Percentiles rank a stretch among this genome's conserved stretches.
phyloP scores from a whole-genome alignment of 2,888 invertebrate species.

The Itoplectis maculator region DNA sequence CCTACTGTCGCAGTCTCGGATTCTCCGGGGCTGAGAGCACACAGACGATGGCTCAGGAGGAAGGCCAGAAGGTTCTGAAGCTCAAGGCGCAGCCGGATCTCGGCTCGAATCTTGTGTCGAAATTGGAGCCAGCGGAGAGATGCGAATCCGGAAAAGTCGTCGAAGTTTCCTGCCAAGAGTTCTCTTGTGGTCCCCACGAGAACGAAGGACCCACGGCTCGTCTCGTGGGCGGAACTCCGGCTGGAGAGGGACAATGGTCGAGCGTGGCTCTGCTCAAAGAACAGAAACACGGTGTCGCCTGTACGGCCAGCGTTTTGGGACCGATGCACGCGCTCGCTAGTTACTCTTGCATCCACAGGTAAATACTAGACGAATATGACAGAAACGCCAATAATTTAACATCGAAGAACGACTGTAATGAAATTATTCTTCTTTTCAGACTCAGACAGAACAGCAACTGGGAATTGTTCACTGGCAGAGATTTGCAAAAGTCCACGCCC shows the following conservation, averaged over 20 bases:
- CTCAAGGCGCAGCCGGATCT: conserved; percentile 78
- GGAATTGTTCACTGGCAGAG: conserved; percentile 80
- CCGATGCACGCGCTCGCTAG: conserved; percentile 83
- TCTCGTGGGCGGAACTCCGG: conserved; percentile 85
- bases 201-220: conserved; percentile 83
- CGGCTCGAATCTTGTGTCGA: conserved; percentile 82
- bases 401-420: not conserved
- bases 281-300: conserved; percentile 80
- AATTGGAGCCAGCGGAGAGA: conserved; percentile 83
- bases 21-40: conserved; percentile 84
- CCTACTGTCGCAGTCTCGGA: conserved; percentile 86
- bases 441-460: conserved; percentile 79
- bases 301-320: conserved; percentile 83
- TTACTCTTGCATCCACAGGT: conserved; percentile 83
- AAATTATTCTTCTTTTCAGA: conserved; percentile 67
- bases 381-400: not conserved
- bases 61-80: conserved; percentile 83
- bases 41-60: conserved; percentile 84
- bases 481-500: conserved; percentile 76
- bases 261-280: conserved; percentile 86
- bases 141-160: conserved; percentile 85
- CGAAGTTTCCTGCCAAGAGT: conserved; percentile 87
- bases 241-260: conserved; percentile 86
- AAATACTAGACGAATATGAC: conserved; percentile 38
- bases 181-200: conserved; percentile 80